Evolutionary conservation across 2,888 invertebrate species (phyloP).

Genomic region (Diabrotica balteata): DNA sequence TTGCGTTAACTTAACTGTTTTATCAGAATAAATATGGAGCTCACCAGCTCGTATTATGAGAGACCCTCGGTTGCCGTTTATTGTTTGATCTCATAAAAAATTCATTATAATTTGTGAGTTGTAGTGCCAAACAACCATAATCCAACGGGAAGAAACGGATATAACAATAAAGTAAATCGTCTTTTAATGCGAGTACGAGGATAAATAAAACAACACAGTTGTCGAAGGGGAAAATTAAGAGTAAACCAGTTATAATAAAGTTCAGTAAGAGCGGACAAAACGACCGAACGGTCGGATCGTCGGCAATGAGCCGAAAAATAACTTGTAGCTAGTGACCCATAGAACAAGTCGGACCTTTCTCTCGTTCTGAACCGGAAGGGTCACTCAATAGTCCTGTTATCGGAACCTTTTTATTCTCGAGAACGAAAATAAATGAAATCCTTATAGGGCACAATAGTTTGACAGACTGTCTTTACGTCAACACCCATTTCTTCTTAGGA

Average conservation of each 20-base stretch:
- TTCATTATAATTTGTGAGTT: slow-evolving; percentile 10
- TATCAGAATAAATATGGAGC: no score
- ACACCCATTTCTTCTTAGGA: slow-evolving; percentile 40
- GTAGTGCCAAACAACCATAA: background rate
- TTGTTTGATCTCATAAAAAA: slow-evolving; percentile 9
- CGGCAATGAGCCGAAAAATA: slow-evolving; percentile 46
- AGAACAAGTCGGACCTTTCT: slow-evolving; percentile 43
- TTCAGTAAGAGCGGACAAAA: slow-evolving; percentile 16
- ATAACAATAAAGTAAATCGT: slow-evolving; percentile 23
- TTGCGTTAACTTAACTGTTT: no score
- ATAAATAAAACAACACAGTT: slow-evolving; percentile 26
- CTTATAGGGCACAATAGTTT: slow-evolving; percentile 49
- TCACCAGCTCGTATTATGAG: no score
- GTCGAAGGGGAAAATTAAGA: slow-evolving; percentile 27
- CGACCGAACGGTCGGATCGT: slow-evolving; percentile 20
- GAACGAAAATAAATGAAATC: slow-evolving; percentile 51
- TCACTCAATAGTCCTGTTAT: slow-evolving; percentile 50
- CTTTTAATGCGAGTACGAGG: slow-evolving; percentile 10
- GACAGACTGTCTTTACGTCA: slow-evolving; percentile 47
- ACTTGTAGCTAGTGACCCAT: slow-evolving; percentile 46
- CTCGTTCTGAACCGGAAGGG: slow-evolving; percentile 43
- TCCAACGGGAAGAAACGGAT: background rate
- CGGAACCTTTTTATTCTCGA: slow-evolving; percentile 45
- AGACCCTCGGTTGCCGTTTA: background rate
- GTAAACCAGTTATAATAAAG: slow-evolving; percentile 25